Conservation (phyloP, 2,113 vertebrate species). For the Atherinomorus stipes region DNA sequence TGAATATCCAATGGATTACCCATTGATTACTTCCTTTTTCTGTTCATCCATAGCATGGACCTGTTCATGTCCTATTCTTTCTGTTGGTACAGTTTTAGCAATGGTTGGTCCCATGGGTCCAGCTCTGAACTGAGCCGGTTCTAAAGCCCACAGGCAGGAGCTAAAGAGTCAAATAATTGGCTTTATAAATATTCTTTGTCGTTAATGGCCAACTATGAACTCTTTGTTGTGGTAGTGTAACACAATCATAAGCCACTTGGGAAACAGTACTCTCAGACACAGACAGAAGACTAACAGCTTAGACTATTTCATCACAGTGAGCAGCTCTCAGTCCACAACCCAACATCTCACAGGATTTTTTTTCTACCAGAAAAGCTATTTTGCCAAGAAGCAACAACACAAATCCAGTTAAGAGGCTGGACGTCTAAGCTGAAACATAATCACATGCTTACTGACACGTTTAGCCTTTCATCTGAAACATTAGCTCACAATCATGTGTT, state of each 20-base stretch:
- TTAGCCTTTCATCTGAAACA: no score
- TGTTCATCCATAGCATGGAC: no score
- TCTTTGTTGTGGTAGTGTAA: slow-evolving; percentile 46
- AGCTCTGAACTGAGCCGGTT: slow-evolving; percentile 26
- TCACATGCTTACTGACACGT: no score
- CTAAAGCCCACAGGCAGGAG: slow-evolving; percentile 34
- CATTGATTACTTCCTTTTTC: no score
- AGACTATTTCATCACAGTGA: slow-evolving; percentile 50
- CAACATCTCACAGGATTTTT: no score
- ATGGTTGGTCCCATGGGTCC: no score
- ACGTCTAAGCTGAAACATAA: no score
- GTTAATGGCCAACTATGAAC: slow-evolving; percentile 57
- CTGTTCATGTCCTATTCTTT: no score
- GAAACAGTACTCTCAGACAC: slow-evolving; percentile 17
- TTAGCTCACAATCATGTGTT: no score
- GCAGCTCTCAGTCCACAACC: neutral
- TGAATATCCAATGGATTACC: no score
- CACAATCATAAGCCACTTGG: slow-evolving; percentile 52
- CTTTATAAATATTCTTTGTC: slow-evolving; percentile 50
- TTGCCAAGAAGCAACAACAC: neutral
- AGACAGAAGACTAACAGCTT: slow-evolving; percentile 44
- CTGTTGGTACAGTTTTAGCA: no score
- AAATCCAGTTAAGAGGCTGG: neutral
- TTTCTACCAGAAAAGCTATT: neutral
- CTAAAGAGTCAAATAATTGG: slow-evolving; percentile 52